Evolutionary conservation across 2,113 vertebrate species (phyloP).

Genomic region (Hassar affinis): DNA sequence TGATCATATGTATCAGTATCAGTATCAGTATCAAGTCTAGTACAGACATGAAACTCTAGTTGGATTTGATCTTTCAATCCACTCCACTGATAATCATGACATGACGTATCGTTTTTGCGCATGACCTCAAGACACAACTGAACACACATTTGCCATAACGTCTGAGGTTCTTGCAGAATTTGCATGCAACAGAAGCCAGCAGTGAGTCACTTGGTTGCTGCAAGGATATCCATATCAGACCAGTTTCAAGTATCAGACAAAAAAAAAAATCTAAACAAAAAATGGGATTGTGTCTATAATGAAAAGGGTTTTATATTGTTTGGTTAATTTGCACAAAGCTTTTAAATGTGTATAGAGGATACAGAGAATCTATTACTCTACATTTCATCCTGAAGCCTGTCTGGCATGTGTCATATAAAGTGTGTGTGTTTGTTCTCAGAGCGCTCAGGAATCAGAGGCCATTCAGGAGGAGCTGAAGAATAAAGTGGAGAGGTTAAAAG

Average conservation of each 20-base stretch:
- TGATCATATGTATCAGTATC: neutral
- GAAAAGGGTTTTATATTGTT: neutral
- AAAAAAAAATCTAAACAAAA: neutral
- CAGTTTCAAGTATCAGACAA: neutral
- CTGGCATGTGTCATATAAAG: neutral
- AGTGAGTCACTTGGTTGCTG: neutral
- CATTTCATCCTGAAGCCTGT: neutral
- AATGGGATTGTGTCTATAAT: neutral
- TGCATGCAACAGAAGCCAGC: neutral
- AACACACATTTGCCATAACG: neutral
- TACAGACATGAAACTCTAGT: too few species aligned
- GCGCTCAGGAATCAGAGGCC: constrained; percentile 81
- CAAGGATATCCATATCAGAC: neutral
- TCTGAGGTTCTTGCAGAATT: neutral
- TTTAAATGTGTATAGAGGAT: neutral
- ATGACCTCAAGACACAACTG: neutral
- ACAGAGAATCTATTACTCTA: neutral
- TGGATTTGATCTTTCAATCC: neutral
- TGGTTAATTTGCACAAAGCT: neutral
- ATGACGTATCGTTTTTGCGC: too few species aligned
- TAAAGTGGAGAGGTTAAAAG: constrained; percentile 92
- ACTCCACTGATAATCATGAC: neutral
- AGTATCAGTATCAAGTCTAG: neutral
- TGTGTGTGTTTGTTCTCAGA: constrained; percentile 68
- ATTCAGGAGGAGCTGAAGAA: constrained; percentile 88